Evolutionary conservation across 2,113 vertebrate genomes (phyloP), one percentile per base, ranked within the genome.

Genomic region (Columba janthina): DNA sequence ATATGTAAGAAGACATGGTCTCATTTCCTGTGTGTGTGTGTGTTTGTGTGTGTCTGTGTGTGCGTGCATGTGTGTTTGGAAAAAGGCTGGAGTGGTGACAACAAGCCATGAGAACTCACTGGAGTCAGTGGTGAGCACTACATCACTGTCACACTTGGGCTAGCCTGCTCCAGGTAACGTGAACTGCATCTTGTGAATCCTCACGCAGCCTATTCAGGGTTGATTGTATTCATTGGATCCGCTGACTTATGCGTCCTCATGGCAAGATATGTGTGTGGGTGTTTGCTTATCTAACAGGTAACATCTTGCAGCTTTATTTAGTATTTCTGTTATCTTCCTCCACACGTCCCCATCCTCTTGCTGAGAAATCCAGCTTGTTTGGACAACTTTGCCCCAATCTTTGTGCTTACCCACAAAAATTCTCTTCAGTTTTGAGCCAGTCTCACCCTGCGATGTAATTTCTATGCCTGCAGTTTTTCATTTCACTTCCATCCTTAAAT

Each of bases 291-390:
- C 88, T 93, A 13, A 50, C 85, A 74, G 36, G 64, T 81, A 67
- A 74, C 80, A 67, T 82, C 90, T 93, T 85, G 77, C 56, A 74
- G 88, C 81, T 84, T 87, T 89, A 44, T 91, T 93, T 85, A 81
- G 73, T 58, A 19, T 81, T 94, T 57, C 9, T 42, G 29, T 87
- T 95, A 50, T 87, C 77, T 95, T 36, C 36, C 51, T 50, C 31
- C 46, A 44, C 26, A 40, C 9, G 42, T 74, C 24, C 40, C 40
- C 19, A 24, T 87, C 19, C 48, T 88, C 24, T 67, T 74, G 58
- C 65, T 58, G 73, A 74, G 69, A 71, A 93, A 94, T 46, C n/a
- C 67, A 53, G 51, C 89, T 85, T 89, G 51, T 85, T 88, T 92
- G 86, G 36, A 66, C 69, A 76, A 8, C 58, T 76, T 85, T 76